Conservation (phyloP, 2,113 vertebrate species). For the Scomber colias region DNA sequence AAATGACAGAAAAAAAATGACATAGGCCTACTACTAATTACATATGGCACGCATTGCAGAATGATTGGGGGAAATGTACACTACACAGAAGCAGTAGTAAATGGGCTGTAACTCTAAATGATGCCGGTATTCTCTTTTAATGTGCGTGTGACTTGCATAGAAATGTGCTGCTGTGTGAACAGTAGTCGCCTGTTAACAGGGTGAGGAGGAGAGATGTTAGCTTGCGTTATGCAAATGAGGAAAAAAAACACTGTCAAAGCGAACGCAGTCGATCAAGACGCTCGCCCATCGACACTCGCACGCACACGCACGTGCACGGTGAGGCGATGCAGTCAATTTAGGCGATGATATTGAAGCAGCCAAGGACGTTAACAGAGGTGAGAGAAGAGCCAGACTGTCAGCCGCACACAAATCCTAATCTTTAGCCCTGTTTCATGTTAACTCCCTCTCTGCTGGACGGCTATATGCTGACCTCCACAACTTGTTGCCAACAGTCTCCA, state of each 20-base stretch:
- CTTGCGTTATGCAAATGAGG: constrained; percentile 53
- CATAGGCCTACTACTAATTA: constrained; percentile 31
- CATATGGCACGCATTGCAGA: constrained; percentile 26
- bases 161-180: constrained; percentile 49
- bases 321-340: not conserved
- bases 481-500: constrained; percentile 45
- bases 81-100: constrained; percentile 32
- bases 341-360: constrained; percentile 8
- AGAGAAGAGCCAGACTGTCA: constrained; percentile 22
- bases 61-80: constrained; percentile 5
- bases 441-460: not conserved
- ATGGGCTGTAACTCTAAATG: constrained; percentile 65
- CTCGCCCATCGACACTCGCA: not conserved
- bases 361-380: constrained; percentile 26
- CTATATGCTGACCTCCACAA: constrained; percentile 52
- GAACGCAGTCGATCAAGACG: constrained; percentile 32
- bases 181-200: constrained; percentile 39
- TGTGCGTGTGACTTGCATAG: constrained; percentile 52
- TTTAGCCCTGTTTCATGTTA: constrained; percentile 34
- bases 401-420: constrained; percentile 32
- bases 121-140: constrained; percentile 51
- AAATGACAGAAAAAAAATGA: constrained; percentile 28
- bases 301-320: no score
- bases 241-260: constrained; percentile 28
- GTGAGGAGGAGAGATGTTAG: constrained; percentile 35